phyloP scores from a whole-genome alignment of 1,140 invertebrate genomes.

The Venustaconcha ellipsiformis region DNA sequence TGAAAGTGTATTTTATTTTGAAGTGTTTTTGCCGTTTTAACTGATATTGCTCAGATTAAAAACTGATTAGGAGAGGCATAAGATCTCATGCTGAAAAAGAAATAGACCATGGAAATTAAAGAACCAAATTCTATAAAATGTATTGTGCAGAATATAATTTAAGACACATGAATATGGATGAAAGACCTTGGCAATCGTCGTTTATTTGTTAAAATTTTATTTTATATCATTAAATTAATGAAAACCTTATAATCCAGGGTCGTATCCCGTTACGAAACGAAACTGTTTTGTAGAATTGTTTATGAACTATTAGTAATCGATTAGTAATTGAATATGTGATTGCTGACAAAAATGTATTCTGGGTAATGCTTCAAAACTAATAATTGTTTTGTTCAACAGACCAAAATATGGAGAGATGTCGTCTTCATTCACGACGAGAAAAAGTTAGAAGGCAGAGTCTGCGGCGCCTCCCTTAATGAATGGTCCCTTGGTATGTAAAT shows the following conservation, averaged over 20 bases:
- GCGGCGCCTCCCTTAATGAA: conserved; percentile 19
- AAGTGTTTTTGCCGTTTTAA: not conserved
- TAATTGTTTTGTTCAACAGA: conserved; percentile 4
- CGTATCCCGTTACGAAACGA: not conserved
- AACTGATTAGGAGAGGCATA: not conserved
- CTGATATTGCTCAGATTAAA: not conserved
- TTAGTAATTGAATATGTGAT: not conserved
- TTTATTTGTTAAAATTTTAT: no score
- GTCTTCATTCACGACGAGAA: conserved; percentile 26
- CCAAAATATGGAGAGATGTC: conserved; percentile 29
- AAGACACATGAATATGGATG: no score
- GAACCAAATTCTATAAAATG: no score
- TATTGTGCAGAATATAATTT: no score
- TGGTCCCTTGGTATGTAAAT: conserved; percentile 20
- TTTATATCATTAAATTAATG: not conserved
- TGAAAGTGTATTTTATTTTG: not conserved
- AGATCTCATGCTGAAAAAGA: no score
- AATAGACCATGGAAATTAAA: no score
- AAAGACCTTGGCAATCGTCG: no score
- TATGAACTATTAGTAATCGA: not conserved
- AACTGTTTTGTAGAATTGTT: not conserved
- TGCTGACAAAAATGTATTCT: not conserved
- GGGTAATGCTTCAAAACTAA: not conserved
- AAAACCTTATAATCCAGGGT: not conserved
- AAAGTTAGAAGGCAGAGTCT: conserved; percentile 20